These are phyloP conservation scores for Blomia tropicalis DNA, from an alignment of 2,888 invertebrate genomes.

Conservation along the genomic window DNA sequence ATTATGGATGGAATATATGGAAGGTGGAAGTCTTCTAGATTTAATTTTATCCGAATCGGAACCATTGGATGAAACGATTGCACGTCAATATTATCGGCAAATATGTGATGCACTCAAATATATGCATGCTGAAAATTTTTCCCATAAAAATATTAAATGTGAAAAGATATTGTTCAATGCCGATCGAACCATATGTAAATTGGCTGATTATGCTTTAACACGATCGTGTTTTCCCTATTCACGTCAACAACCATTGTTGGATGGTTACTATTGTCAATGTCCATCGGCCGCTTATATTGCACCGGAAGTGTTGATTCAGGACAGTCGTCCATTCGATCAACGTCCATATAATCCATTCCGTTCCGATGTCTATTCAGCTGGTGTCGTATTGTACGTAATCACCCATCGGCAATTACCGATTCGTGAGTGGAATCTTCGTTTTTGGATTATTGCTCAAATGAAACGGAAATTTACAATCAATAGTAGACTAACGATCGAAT, in stretches of 20 bases:
- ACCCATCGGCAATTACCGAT: not conserved
- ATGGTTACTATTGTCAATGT: not conserved
- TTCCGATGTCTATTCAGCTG: not conserved
- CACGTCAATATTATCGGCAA: not conserved
- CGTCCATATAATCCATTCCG: not conserved
- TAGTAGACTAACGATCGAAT: not conserved
- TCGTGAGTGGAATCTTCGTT: slow-evolving; percentile 1
- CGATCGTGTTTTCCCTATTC: not conserved
- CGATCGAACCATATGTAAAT: not conserved
- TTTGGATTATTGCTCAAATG: not conserved
- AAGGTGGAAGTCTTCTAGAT: not conserved
- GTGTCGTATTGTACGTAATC: not conserved
- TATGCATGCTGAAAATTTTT: not conserved
- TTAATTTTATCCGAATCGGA: not conserved
- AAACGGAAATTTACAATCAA: not conserved
- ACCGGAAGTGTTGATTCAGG: slow-evolving; percentile 4
- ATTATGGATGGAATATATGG: not conserved
- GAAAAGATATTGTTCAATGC: not conserved
- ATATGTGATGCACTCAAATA: not conserved
- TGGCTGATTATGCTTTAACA: not conserved
- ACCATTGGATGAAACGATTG: not conserved
- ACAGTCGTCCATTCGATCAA: not conserved
- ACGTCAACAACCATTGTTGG: not conserved
- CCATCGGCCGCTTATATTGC: not conserved
- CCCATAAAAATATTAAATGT: not conserved